These are phyloP conservation scores for Hermodice carunculata DNA, from an alignment of 2,888 invertebrate species.

Conservation along the genomic window DNA sequence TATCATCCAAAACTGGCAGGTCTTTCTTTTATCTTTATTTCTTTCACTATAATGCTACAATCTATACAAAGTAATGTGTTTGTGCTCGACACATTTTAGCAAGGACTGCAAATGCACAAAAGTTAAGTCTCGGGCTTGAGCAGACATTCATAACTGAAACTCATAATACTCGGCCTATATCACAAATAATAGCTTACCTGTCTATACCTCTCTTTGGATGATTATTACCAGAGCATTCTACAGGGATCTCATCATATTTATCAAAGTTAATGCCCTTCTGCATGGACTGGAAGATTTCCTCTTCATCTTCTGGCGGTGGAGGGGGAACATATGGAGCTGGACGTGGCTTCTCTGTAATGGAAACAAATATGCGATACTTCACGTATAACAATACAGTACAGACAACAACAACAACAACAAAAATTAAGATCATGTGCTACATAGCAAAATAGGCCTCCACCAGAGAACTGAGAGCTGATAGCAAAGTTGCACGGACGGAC, in stretches of 20 bases:
- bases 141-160: too few relatives aligned
- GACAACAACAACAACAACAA: background rate
- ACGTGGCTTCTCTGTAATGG: constrained; percentile 27
- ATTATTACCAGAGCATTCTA: constrained; percentile 63
- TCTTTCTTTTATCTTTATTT: too few relatives aligned
- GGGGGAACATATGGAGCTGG: constrained; percentile 62
- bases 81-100: too few relatives aligned
- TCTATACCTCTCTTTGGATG: constrained; percentile 38
- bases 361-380: constrained; percentile 6
- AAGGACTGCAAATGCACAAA: too few relatives aligned
- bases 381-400: background rate
- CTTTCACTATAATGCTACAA: too few relatives aligned
- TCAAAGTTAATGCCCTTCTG: constrained; percentile 69
- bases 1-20: too few relatives aligned
- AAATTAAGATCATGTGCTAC: background rate
- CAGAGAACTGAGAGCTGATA: too few relatives aligned
- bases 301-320: constrained; percentile 61
- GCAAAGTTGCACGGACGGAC: too few relatives aligned
- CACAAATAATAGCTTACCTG: constrained; percentile 22
- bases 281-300: constrained; percentile 57
- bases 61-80: too few relatives aligned
- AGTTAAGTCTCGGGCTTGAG: too few relatives aligned
- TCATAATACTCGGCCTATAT: background rate
- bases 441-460: too few relatives aligned
- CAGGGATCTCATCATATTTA: constrained; percentile 68